Evolutionary conservation across 2,113 vertebrate genomes (phyloP).

Genomic region (Scartelaos histophorus): DNA sequence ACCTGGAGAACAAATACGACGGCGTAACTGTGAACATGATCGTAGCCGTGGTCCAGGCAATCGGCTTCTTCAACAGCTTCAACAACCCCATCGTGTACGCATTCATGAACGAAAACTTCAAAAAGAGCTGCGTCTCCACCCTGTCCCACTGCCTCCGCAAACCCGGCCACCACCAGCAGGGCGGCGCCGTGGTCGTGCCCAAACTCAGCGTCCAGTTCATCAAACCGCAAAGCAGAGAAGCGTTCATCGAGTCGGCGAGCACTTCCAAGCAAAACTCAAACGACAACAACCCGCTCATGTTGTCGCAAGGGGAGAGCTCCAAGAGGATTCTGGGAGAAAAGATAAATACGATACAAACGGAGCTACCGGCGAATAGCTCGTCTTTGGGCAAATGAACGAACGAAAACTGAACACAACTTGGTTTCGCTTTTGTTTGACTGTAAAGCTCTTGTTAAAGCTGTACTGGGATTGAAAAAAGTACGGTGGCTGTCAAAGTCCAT

Average conservation of each 20-base stretch:
- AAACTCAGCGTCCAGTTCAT: slow-evolving; percentile 68
- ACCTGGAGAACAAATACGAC: slow-evolving; percentile 79
- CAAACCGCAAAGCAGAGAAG: slow-evolving; percentile 65
- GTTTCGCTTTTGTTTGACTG: neutral
- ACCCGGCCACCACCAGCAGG: slow-evolving; percentile 33
- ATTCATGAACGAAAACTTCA: slow-evolving; percentile 86
- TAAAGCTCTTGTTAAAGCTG: too few relatives aligned
- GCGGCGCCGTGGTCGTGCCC: slow-evolving; percentile 20
- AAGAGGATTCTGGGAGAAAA: slow-evolving; percentile 58
- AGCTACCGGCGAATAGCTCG: slow-evolving; percentile 57
- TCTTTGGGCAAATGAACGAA: slow-evolving; percentile 49
- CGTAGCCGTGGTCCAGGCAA: slow-evolving; percentile 80
- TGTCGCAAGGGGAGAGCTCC: slow-evolving; percentile 35
- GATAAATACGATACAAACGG: slow-evolving; percentile 54
- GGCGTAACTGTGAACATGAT: slow-evolving; percentile 80
- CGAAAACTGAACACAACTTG: too few relatives aligned
- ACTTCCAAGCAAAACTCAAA: neutral
- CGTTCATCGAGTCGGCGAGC: slow-evolving; percentile 39
- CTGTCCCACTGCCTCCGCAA: slow-evolving; percentile 67
- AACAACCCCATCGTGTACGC: slow-evolving; percentile 84
- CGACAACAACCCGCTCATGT: slow-evolving; percentile 16
- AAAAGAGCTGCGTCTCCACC: slow-evolving; percentile 80
- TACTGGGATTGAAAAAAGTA: too few relatives aligned
- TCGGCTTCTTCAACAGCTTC: slow-evolving; percentile 85
- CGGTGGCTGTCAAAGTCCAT: too few relatives aligned